A percentile compares a stretch with the other conserved stretches of the same genome.
Evolutionary conservation across 2,797 vertebrate species (phyloP).

Genomic region (Fundulus diaphanus): DNA sequence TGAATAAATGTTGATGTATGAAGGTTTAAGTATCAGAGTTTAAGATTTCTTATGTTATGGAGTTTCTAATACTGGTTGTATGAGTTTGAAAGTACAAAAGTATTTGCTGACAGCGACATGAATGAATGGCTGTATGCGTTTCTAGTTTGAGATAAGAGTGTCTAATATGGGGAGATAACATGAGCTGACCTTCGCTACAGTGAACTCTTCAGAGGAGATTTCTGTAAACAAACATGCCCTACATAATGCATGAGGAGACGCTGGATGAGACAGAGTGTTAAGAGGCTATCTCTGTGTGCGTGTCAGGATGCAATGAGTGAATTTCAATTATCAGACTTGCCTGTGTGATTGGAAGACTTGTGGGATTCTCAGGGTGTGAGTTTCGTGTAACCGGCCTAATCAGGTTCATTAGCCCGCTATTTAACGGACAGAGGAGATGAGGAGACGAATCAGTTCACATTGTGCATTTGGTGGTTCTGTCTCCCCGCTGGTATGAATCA

Average conservation of each 20-base stretch:
- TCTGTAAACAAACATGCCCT: conserved; percentile 46
- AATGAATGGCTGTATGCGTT: conserved; percentile 9
- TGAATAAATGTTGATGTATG: not conserved
- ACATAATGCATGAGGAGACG: conserved; percentile 61
- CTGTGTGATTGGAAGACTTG: conserved; percentile 21
- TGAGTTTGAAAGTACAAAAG: not conserved
- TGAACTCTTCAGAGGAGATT: conserved; percentile 37
- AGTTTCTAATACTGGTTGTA: not conserved
- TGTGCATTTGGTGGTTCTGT: conserved; percentile 49
- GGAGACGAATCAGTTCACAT: conserved; percentile 62
- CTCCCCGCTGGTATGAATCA: conserved; percentile 44
- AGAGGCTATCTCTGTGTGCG: conserved; percentile 28
- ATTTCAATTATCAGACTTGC: conserved; percentile 8
- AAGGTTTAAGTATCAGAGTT: too few species aligned
- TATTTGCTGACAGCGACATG: not conserved
- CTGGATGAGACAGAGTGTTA: conserved; percentile 16
- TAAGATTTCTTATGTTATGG: not conserved
- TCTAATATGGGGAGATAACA: conserved; percentile 24
- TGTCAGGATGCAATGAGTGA: conserved; percentile 17
- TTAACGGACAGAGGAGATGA: conserved; percentile 57
- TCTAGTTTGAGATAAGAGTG: conserved; percentile 53
- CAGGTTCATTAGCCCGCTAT: conserved; percentile 58
- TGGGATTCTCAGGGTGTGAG: conserved; percentile 43
- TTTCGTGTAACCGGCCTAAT: conserved; percentile 47
- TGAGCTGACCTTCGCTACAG: conserved; percentile 31